These are phyloP conservation scores for Agrotis ipsilon DNA, from an alignment of 2,888 invertebrate species.

Conservation along the genomic window DNA sequence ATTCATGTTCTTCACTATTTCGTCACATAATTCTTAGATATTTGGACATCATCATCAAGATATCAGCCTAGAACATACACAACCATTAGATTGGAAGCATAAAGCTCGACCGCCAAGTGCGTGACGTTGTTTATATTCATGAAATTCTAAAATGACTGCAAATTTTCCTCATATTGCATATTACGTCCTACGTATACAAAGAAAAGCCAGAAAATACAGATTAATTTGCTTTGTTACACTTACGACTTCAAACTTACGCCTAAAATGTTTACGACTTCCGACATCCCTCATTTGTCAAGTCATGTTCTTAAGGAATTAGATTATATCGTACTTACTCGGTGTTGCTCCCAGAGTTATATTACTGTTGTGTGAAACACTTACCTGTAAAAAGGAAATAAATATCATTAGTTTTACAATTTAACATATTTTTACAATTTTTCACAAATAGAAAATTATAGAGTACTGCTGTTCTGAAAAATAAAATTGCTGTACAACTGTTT, in stretches of 20 bases:
- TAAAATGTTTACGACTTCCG: conserved; percentile 28
- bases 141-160: background rate
- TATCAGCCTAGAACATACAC: too few species aligned
- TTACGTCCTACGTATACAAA: background rate
- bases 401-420: background rate
- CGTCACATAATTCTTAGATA: too few species aligned
- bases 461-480: too few species aligned
- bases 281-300: conserved; percentile 37
- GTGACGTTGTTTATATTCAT: too few species aligned
- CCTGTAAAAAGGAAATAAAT: conserved; percentile 49
- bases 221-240: background rate
- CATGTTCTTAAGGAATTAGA: conserved; percentile 38
- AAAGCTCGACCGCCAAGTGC: too few species aligned
- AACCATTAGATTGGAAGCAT: too few species aligned
- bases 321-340: conserved; percentile 47
- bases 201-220: background rate
- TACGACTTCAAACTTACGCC: conserved; percentile 15
- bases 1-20: too few species aligned
- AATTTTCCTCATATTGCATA: background rate
- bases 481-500: too few species aligned
- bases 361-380: conserved; percentile 29
- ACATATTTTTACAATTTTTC: too few species aligned
- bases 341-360: conserved; percentile 7
- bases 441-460: too few species aligned
- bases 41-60: too few species aligned